A percentile compares a stretch with the other conserved stretches of the same genome.
Evolutionary conservation across 2,797 vertebrate genomes (phyloP).

Genomic region (Apodemus agrarius): DNA sequence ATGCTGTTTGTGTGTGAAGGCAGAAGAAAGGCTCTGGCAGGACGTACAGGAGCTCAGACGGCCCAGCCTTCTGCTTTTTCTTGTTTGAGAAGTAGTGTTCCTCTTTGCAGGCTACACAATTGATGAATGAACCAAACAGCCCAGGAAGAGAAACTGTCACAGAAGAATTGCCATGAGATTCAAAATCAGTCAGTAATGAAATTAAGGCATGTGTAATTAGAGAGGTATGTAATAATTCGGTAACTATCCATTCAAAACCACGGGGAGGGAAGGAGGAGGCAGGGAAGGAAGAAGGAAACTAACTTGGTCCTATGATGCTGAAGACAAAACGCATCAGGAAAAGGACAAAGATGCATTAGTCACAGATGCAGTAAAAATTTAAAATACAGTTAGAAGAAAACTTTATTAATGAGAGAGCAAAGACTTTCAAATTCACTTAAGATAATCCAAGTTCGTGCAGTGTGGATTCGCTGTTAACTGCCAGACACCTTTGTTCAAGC

Average conservation of each 20-base stretch:
- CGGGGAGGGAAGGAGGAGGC: not conserved
- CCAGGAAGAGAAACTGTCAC: constrained; percentile 42
- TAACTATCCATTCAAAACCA: not conserved
- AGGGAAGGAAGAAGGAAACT: not conserved
- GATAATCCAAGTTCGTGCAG: not conserved
- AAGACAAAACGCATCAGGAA: constrained; percentile 38
- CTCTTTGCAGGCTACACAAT: not conserved
- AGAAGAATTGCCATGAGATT: constrained; percentile 14
- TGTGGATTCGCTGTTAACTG: not conserved
- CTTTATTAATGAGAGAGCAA: not conserved
- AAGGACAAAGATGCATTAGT: not conserved
- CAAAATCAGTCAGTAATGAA: constrained; percentile 12
- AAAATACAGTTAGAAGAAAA: constrained; percentile 5
- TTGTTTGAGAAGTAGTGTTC: not conserved
- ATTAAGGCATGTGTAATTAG: constrained; percentile 26
- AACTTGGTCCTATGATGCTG: not conserved
- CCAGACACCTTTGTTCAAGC: not conserved
- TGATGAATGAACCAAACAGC: constrained; percentile 49
- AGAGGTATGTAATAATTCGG: not conserved
- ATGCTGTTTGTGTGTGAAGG: not conserved
- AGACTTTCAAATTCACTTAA: not conserved
- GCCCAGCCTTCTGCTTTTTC: not conserved
- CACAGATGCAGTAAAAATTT: not conserved
- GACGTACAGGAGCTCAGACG: not conserved
- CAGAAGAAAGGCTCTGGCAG: not conserved